Base-by-base conservation (phyloP, 2,113 vertebrate species). In the Neoarius graeffei region DNA sequence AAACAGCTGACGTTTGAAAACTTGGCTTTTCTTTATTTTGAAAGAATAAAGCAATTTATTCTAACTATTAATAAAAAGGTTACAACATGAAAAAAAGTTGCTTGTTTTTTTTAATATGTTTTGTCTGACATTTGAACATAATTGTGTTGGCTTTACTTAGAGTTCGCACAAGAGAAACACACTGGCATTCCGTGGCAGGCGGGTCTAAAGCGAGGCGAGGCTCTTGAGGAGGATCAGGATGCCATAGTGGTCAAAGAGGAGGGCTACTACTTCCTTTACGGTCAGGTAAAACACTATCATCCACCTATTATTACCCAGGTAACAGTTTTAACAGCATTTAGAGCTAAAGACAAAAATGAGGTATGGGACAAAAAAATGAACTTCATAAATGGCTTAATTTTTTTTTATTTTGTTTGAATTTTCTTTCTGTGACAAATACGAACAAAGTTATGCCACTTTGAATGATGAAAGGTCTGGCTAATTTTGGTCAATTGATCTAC, bases 201-300 rank as follows among this genome's bases (percentile, higher is more conserved):
- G n/a, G 97, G 98, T 88, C 96, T 99, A 92, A 97, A 91, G 92
- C 96, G 96, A 90, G 98, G 98, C 90, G 93, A 93, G 5, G 96
- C 97, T 88, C 91, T 99, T 71, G 96, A 97, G 89, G 93, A 94
- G 20, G 94, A 95, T n/a, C 93, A 94, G 81, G 97, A 98, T 93
- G 95, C 94, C 90, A 98, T 99, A 64, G 73, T 97, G 42, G 96
- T 99, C 90, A 96, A 93, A 91, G 97, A 98, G 94, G 95, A 96
- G 0, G 98, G 98, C 67, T 97, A 96, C 94, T 99, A 97, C 95
- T 98, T 97, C 82, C 97, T 99, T 89, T 99, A 99, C 90, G 96
- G 98, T 48, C 98, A 99, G 98, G 98, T 99, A 54, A 25, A 90
- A 83, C 48, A 1, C 6, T 57, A 62, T 89, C 77, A 77, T 25